Evolutionary conservation across 2,797 vertebrate genomes (phyloP).

Genomic region (Lacerta bilineata): DNA sequence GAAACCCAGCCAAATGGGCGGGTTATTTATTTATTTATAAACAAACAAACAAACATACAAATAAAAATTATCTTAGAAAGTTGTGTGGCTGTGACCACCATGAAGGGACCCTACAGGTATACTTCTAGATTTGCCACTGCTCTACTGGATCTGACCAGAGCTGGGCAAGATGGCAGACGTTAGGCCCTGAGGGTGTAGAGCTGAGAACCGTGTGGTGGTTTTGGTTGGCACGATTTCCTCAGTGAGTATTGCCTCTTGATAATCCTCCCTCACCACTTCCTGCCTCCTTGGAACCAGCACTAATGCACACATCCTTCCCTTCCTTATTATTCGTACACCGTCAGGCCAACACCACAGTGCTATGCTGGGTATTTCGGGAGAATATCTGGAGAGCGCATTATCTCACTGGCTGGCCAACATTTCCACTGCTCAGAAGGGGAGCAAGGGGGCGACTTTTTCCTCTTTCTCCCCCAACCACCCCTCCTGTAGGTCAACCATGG

Average conservation of each 20-base stretch:
- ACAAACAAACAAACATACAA: no score
- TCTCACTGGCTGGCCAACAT: neutral
- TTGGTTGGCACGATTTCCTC: neutral
- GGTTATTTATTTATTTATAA: no score
- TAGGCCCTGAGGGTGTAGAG: neutral
- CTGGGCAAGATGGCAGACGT: neutral
- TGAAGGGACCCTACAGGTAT: no score
- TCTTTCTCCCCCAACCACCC: no score
- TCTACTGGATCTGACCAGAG: no score
- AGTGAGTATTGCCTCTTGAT: neutral
- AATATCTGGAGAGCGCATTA: neutral
- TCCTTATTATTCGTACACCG: neutral
- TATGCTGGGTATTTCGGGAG: neutral
- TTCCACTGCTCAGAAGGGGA: neutral
- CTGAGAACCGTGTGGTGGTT: neutral
- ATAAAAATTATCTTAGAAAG: neutral
- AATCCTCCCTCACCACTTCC: neutral
- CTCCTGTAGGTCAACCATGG: neutral
- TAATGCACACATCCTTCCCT: neutral
- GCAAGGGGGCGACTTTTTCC: neutral
- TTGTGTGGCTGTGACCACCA: no score
- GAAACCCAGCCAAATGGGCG: no score
- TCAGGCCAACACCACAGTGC: neutral
- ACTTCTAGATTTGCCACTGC: no score
- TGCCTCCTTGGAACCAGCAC: neutral